phyloP scores from a whole-genome alignment of 1,140 invertebrate species.

The Centruroides sculpturatus region DNA sequence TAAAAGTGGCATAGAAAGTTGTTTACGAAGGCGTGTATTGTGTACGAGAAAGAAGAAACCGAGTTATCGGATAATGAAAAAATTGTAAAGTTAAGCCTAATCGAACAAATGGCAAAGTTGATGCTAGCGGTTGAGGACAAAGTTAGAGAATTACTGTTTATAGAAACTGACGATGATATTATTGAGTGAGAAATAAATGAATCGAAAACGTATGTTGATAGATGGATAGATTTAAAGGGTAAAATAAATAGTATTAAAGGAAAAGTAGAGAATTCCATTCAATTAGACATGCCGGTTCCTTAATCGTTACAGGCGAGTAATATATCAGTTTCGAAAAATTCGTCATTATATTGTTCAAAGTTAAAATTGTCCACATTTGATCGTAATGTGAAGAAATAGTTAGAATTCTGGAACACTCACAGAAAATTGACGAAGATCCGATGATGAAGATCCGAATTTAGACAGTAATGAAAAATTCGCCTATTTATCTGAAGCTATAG shows the following conservation, averaged over 20 bases:
- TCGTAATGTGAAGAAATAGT: conserved; percentile 2
- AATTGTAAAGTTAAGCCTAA: neutral
- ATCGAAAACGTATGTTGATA: neutral
- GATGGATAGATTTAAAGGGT: neutral
- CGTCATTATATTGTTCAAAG: neutral
- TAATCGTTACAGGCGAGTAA: neutral
- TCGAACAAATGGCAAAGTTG: conserved; percentile 1
- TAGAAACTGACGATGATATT: neutral
- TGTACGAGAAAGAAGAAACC: neutral
- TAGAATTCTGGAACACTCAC: conserved; percentile 5
- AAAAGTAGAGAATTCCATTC: neutral
- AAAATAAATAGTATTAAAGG: neutral
- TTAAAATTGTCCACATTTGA: conserved; percentile 4
- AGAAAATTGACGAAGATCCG: conserved; percentile 9
- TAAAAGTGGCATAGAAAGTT: neutral
- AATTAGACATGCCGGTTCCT: neutral
- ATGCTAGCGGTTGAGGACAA: neutral
- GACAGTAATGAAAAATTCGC: conserved; percentile 2
- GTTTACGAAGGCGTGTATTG: neutral
- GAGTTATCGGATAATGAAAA: neutral
- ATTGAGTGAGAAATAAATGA: neutral
- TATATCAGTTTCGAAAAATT: no score
- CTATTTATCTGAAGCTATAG: conserved; percentile 1
- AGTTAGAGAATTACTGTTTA: neutral
- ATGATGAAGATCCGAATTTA: neutral